phyloP scores from a whole-genome alignment of 1,140 invertebrate species.

The Ylistrum balloti region DNA sequence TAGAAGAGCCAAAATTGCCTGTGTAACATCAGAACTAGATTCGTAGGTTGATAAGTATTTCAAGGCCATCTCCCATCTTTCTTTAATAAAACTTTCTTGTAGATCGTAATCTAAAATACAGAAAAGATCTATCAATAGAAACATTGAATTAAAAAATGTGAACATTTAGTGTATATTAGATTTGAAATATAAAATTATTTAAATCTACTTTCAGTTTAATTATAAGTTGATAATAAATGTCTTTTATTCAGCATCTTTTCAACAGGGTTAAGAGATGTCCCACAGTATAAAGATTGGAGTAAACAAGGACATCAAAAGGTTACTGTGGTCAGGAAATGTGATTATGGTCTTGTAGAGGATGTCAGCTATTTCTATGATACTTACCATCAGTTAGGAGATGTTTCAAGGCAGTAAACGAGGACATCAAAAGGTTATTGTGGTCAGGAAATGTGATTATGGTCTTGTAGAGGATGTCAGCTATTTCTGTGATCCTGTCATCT shows the following conservation, averaged over 20 bases:
- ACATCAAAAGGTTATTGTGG: background rate
- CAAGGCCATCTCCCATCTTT: background rate
- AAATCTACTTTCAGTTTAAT: no score
- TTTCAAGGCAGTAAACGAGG: background rate
- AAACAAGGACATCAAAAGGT: background rate
- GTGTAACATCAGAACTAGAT: background rate
- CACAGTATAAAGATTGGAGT: background rate
- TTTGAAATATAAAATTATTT: no score
- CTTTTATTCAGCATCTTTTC: no score
- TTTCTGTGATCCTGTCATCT: background rate
- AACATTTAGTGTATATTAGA: no score
- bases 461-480: background rate
- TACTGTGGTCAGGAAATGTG: background rate
- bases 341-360: background rate
- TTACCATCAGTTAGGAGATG: background rate
- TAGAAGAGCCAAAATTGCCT: background rate
- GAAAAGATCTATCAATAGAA: no score
- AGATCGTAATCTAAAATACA: background rate
- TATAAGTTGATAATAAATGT: no score
- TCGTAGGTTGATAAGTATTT: background rate
- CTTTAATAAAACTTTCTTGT: background rate
- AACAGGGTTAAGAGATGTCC: no score
- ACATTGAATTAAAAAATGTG: no score
- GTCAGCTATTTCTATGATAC: background rate
- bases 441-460: background rate